Percentiles rank a stretch among this genome's conserved stretches.
phyloP scores from a whole-genome alignment of 2,888 invertebrate genomes.

The Lasioglossum vierecki region DNA sequence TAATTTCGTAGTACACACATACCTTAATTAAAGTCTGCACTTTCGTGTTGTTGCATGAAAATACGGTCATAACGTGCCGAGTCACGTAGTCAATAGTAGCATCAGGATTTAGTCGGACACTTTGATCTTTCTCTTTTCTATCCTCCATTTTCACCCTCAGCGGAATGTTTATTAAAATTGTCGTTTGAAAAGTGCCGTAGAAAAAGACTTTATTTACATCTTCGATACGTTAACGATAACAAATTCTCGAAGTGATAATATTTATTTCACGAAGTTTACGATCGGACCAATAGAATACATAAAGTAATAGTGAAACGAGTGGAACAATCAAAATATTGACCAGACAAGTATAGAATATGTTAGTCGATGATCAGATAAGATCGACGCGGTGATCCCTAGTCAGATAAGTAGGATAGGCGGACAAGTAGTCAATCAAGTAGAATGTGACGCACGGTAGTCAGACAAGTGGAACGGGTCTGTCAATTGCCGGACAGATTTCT shows the following conservation, averaged over 20 bases:
- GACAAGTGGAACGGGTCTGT: slow-evolving; percentile 1
- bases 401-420: not conserved
- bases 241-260: not conserved
- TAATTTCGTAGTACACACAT: slow-evolving; percentile 33
- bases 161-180: slow-evolving; percentile 35
- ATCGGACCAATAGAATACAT: not conserved
- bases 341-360: not conserved
- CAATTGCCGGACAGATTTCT: not conserved
- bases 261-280: not conserved
- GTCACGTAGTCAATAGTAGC: slow-evolving; percentile 69
- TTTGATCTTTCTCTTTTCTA: slow-evolving; percentile 26
- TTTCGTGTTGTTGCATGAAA: slow-evolving; percentile 68
- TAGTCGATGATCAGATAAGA: not conserved
- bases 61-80: slow-evolving; percentile 63
- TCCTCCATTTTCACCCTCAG: slow-evolving; percentile 25
- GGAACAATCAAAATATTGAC: not conserved
- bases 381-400: not conserved
- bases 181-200: not conserved
- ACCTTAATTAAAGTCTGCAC: slow-evolving; percentile 47
- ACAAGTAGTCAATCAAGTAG: slow-evolving; percentile 12
- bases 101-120: slow-evolving; percentile 54
- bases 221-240: not conserved
- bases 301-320: not conserved
- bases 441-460: not conserved
- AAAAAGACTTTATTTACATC: not conserved